phyloP scores from a whole-genome alignment of 2,888 invertebrate species.

The Anodontia alba region DNA sequence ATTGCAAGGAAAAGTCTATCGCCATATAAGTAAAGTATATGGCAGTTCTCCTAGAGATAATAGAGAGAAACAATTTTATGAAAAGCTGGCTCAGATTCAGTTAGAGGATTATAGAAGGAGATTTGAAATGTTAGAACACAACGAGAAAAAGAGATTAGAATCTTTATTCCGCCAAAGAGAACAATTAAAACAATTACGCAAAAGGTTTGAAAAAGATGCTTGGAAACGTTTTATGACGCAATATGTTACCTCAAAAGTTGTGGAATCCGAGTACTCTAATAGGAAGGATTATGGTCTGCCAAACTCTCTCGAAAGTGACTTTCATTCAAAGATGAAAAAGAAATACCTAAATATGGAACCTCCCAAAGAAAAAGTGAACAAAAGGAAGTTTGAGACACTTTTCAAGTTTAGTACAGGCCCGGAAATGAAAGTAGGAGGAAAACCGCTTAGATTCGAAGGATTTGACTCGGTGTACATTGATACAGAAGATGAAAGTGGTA shows the following conservation, averaged over 20 bases:
- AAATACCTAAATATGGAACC: slow-evolving; percentile 35
- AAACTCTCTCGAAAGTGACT: slow-evolving; percentile 52
- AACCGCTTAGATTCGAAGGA: slow-evolving; percentile 77
- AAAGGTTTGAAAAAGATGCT: slow-evolving; percentile 72
- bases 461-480: slow-evolving; percentile 73
- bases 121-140: slow-evolving; percentile 56
- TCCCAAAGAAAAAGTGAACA: slow-evolving; percentile 46
- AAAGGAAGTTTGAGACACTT: slow-evolving; percentile 66
- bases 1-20: slow-evolving; percentile 67
- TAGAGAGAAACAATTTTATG: slow-evolving; percentile 69
- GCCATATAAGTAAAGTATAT: slow-evolving; percentile 72
- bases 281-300: slow-evolving; percentile 77
- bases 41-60: slow-evolving; percentile 54
- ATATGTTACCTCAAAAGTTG: slow-evolving; percentile 77
- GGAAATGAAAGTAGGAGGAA: slow-evolving; percentile 56
- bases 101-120: slow-evolving; percentile 60
- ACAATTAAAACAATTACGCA: slow-evolving; percentile 65
- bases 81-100: slow-evolving; percentile 69
- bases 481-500: slow-evolving; percentile 69
- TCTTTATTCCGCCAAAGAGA: slow-evolving; percentile 56
- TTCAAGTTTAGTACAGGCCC: slow-evolving; percentile 73
- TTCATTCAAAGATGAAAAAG: slow-evolving; percentile 25
- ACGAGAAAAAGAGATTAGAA: slow-evolving; percentile 54
- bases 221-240: slow-evolving; percentile 76
- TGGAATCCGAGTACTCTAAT: slow-evolving; percentile 72